phyloP scores from a whole-genome alignment of 2,113 vertebrate species.

The Pipra filicauda region DNA sequence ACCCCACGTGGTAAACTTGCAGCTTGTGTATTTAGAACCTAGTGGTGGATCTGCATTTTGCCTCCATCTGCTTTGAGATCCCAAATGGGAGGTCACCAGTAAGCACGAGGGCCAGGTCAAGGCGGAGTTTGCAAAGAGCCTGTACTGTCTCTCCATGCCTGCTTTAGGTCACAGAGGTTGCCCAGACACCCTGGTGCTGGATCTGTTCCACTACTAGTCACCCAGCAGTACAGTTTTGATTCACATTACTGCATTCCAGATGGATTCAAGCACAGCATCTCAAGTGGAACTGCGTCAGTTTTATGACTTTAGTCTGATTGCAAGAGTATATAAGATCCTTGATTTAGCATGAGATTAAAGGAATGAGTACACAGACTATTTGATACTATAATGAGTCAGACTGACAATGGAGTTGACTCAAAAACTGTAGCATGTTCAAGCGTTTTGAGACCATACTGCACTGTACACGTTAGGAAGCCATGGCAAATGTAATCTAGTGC shows the following conservation, averaged over 20 bases:
- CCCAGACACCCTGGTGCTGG: background rate
- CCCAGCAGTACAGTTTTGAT: background rate
- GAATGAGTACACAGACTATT: background rate
- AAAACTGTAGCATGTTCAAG: background rate
- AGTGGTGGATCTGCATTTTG: background rate
- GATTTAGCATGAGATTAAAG: background rate
- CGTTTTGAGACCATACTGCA: background rate
- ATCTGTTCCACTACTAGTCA: background rate
- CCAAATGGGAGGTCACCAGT: background rate
- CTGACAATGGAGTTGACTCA: background rate
- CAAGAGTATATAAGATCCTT: background rate
- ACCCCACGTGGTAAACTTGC: background rate
- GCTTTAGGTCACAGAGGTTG: background rate
- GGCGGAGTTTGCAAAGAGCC: background rate
- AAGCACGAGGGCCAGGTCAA: background rate
- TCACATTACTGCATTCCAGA: background rate
- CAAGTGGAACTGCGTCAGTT: background rate
- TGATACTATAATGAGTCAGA: background rate
- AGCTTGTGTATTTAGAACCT: background rate
- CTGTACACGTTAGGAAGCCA: background rate
- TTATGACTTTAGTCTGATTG: background rate
- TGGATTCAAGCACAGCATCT: background rate
- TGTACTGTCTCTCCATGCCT: background rate
- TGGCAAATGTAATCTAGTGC: background rate
- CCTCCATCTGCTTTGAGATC: background rate